A percentile compares a stretch with the other conserved stretches of the same genome.
phyloP scores from a whole-genome alignment of 1,140 invertebrate species.

The Proctacanthus coquilletti region DNA sequence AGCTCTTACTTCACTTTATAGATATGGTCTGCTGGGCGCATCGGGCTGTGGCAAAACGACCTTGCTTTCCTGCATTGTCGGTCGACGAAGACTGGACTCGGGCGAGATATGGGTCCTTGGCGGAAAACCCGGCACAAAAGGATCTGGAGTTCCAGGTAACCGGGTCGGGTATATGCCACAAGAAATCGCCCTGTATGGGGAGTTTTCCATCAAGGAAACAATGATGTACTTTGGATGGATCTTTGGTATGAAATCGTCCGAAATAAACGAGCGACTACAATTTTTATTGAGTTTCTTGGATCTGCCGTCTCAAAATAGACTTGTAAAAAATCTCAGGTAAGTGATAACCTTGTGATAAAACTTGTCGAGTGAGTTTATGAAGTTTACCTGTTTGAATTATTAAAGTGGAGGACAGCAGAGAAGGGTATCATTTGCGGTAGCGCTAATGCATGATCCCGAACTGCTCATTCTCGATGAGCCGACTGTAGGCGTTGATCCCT shows the following conservation, averaged over 20 bases:
- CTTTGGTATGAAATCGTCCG: conserved; percentile 69
- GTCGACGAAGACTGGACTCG: conserved; percentile 53
- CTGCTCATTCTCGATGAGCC: conserved; percentile 88
- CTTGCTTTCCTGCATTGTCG: conserved; percentile 69
- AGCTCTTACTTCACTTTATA: conserved; percentile 16
- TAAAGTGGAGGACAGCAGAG: conserved; percentile 76
- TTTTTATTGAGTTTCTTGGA: conserved; percentile 85
- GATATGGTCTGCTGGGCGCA: conserved; percentile 68
- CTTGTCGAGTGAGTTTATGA: background rate
- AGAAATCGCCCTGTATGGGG: conserved; percentile 86
- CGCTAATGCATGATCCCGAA: conserved; percentile 83
- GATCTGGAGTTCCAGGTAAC: conserved; percentile 76
- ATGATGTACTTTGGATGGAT: conserved; percentile 96
- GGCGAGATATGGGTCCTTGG: conserved; percentile 73
- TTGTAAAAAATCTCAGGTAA: conserved; percentile 67
- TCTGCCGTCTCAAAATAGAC: conserved; percentile 64
- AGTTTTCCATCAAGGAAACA: conserved; percentile 89
- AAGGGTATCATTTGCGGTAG: conserved; percentile 81
- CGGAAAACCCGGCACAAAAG: conserved; percentile 63
- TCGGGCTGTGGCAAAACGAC: conserved; percentile 78
- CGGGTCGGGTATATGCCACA: conserved; percentile 72
- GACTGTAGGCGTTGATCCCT: conserved; percentile 83
- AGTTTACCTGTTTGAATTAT: too few species aligned
- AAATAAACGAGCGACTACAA: conserved; percentile 64
- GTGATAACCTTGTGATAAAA: conserved; percentile 32